Conservation (phyloP, 2,113 vertebrate genomes). For the Xyrauchen texanus region DNA sequence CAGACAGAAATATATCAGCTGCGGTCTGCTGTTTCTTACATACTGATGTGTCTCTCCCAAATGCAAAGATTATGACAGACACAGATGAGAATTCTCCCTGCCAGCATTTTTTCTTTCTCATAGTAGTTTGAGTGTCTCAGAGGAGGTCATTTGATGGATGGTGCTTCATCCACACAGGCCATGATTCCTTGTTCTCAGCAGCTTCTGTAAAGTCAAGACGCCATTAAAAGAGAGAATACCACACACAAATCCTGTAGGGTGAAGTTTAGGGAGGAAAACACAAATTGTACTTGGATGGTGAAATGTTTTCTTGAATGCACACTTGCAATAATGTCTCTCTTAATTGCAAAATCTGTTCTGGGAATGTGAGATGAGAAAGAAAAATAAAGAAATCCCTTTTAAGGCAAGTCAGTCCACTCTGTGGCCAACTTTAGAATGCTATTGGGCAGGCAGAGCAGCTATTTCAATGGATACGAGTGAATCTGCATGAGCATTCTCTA, state of each 20-base stretch:
- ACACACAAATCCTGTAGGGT: background rate
- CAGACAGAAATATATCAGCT: background rate
- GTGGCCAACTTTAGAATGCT: too few species aligned
- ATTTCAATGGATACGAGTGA: too few species aligned
- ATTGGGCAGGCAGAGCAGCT: too few species aligned
- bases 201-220: slow-evolving; percentile 61
- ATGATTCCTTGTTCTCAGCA: slow-evolving; percentile 53
- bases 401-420: too few species aligned
- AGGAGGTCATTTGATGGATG: slow-evolving; percentile 63
- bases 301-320: background rate
- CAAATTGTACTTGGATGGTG: background rate
- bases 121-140: slow-evolving; percentile 52
- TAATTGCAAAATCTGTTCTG: background rate
- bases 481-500: too few species aligned
- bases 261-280: background rate
- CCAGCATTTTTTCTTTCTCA: slow-evolving; percentile 15
- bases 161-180: slow-evolving; percentile 48
- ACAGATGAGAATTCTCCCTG: background rate
- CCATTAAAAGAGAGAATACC: slow-evolving; percentile 31
- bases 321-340: background rate
- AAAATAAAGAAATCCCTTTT: too few species aligned
- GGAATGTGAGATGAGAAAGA: too few species aligned
- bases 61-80: slow-evolving; percentile 18
- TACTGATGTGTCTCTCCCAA: background rate
- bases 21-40: background rate